Evolutionary conservation across 53 echinoderm and acorn worm species (phyloP).

Genomic region (Luidia sarsii): DNA sequence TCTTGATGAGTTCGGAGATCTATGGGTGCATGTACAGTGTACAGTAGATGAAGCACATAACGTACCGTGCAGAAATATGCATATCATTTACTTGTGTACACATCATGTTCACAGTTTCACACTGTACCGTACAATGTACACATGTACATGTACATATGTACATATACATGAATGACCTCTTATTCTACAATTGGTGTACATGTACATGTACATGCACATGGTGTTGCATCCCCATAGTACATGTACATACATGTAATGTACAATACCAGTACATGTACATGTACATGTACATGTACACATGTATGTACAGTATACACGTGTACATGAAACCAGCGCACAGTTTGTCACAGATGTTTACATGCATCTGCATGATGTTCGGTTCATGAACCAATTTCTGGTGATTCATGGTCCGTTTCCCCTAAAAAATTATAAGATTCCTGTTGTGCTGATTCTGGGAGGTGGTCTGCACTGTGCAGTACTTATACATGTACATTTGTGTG

Average conservation of each 20-base stretch:
- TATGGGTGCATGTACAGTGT: too few relatives aligned
- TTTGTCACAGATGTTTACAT: background rate
- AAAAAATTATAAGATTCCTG: slow-evolving; percentile 22
- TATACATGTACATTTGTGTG: too few relatives aligned
- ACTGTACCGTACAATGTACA: too few relatives aligned
- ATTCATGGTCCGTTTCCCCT: slow-evolving; percentile 26
- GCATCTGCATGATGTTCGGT: background rate
- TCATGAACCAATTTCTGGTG: background rate
- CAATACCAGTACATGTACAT: background rate
- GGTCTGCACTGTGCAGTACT: too few relatives aligned
- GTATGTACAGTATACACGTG: background rate
- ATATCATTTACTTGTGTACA: too few relatives aligned
- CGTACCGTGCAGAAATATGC: too few relatives aligned
- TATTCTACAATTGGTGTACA: background rate
- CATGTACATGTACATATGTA: slow-evolving; percentile 1
- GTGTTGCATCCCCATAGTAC: background rate
- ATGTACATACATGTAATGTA: background rate
- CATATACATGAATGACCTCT: background rate
- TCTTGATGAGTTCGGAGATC: too few relatives aligned
- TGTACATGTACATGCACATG: slow-evolving; percentile 14
- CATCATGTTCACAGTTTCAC: too few relatives aligned
- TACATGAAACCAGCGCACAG: background rate
- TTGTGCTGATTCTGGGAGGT: too few relatives aligned
- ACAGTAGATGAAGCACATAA: too few relatives aligned
- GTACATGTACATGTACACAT: background rate